Evolutionary conservation across 2,888 invertebrate genomes (phyloP).

Genomic region (Apamea anceps): DNA sequence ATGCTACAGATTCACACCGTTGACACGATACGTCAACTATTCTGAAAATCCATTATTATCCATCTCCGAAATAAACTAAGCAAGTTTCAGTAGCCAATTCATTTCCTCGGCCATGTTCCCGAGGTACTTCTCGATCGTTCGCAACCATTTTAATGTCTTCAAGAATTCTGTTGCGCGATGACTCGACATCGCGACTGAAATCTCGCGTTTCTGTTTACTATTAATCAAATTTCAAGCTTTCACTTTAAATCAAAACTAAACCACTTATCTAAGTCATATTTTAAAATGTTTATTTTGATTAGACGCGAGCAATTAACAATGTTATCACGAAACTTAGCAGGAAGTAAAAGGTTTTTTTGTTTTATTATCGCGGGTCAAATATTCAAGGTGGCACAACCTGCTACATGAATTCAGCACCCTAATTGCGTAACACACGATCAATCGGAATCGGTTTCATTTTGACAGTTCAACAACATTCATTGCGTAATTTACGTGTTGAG

Average conservation of each 20-base stretch:
- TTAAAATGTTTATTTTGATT: constrained; percentile 42
- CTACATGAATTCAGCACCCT: too few relatives aligned
- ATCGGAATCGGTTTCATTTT: too few relatives aligned
- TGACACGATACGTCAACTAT: neutral
- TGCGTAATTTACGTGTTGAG: too few relatives aligned
- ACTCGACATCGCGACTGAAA: constrained; percentile 74
- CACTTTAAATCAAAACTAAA: constrained; percentile 61
- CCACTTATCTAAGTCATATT: constrained; percentile 57
- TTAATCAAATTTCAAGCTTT: constrained; percentile 72
- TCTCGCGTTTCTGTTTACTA: constrained; percentile 73
- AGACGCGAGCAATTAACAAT: constrained; percentile 33
- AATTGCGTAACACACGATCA: too few relatives aligned
- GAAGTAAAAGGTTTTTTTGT: neutral
- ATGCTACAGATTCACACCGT: neutral
- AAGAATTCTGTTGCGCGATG: constrained; percentile 74
- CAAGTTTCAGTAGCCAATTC: constrained; percentile 6
- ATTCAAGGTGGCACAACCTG: too few relatives aligned
- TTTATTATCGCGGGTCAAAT: too few relatives aligned
- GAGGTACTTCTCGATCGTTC: constrained; percentile 65
- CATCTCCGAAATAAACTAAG: neutral
- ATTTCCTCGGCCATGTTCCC: constrained; percentile 4
- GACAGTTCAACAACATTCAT: too few relatives aligned
- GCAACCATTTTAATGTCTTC: constrained; percentile 71
- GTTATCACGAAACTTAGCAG: constrained; percentile 21
- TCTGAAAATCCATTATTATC: neutral